These are phyloP conservation scores for Apis cerana DNA, from an alignment of 1,140 invertebrate genomes.

Conservation along the genomic window DNA sequence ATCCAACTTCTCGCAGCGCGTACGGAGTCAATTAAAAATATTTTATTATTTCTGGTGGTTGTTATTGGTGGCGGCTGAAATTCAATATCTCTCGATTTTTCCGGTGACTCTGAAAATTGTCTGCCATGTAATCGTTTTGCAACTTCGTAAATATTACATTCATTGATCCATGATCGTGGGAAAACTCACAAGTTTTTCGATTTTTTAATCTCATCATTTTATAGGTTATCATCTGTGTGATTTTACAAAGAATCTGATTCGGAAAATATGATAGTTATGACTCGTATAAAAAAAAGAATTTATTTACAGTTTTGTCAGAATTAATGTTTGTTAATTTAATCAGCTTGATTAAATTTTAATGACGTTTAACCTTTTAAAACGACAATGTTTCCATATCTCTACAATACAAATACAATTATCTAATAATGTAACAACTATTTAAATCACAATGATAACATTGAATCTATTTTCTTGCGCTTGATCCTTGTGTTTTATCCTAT, in stretches of 20 bases:
- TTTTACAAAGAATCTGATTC: background rate
- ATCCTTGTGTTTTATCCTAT: conserved; percentile 13
- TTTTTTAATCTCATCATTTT: background rate
- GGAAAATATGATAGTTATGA: background rate
- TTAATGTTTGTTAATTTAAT: background rate
- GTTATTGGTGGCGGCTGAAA: conserved; percentile 23
- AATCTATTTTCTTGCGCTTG: conserved; percentile 1
- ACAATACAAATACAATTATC: background rate
- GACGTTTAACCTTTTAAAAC: background rate
- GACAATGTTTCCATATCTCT: too few relatives aligned
- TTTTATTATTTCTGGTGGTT: conserved; percentile 46
- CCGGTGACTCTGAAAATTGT: conserved; percentile 9
- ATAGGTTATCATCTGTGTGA: too few relatives aligned
- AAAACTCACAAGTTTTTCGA: background rate
- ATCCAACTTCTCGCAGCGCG: conserved; percentile 22
- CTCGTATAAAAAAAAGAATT: too few relatives aligned
- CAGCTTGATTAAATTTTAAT: background rate
- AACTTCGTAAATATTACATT: background rate
- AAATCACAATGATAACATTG: background rate
- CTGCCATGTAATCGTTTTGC: background rate
- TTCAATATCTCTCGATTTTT: conserved; percentile 45
- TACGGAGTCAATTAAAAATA: conserved; percentile 38
- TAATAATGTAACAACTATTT: too few relatives aligned
- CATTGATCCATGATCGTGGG: background rate
- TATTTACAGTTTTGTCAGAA: background rate